A percentile compares a stretch with the other conserved stretches of the same genome.
phyloP scores from a whole-genome alignment of 2,113 vertebrate genomes.

The Casuarius casuarius region DNA sequence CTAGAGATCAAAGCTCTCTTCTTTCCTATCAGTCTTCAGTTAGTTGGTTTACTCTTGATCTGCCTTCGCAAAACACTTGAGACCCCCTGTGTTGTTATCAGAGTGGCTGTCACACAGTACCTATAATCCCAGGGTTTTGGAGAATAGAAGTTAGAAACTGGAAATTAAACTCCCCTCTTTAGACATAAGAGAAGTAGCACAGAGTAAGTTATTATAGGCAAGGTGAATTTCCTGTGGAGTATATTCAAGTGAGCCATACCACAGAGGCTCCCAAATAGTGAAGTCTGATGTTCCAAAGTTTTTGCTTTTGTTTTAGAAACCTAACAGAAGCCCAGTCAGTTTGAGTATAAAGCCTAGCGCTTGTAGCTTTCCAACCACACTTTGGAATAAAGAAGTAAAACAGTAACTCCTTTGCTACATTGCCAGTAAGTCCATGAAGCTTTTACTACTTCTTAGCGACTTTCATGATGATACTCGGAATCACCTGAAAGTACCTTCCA shows the following conservation, averaged over 20 bases:
- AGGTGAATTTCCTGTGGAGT: neutral
- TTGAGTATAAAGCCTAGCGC: neutral
- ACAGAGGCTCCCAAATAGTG: neutral
- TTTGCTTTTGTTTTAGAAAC: neutral
- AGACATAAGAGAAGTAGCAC: neutral
- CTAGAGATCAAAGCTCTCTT: neutral
- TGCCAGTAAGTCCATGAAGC: neutral
- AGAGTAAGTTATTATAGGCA: neutral
- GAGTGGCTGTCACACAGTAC: neutral
- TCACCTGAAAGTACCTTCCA: neutral
- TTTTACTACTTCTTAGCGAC: neutral
- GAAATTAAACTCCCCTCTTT: neutral
- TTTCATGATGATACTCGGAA: neutral
- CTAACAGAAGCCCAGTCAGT: neutral
- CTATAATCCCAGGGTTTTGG: fast-evolving
- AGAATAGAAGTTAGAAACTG: neutral
- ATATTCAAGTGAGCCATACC: fast-evolving
- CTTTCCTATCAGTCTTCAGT: neutral
- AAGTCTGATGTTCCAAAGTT: neutral
- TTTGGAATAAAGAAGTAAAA: neutral
- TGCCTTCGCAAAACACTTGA: neutral
- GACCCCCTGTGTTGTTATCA: neutral
- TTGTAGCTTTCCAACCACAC: neutral
- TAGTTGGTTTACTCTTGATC: neutral
- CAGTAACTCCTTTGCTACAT: neutral